Evolutionary conservation across 2,113 vertebrate genomes (phyloP).

Genomic region (Chunga burmeisteri): DNA sequence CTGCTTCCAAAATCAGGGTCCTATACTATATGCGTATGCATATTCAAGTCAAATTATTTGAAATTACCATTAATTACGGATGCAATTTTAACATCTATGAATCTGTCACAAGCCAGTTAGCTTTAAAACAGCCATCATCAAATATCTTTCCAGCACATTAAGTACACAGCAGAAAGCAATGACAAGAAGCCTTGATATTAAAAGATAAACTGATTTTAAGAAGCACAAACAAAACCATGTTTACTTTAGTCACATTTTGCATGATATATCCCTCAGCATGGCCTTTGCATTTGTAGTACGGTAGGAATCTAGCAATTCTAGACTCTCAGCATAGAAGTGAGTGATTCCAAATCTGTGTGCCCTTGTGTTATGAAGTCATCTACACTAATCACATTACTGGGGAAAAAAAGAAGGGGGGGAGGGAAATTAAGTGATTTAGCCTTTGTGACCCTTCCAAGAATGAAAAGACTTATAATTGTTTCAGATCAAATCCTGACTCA

Average conservation of each 20-base stretch:
- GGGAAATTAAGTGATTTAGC: not conserved
- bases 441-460: not conserved
- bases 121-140: not conserved
- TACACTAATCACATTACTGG: not conserved
- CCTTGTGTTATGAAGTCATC: not conserved
- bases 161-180: not conserved
- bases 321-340: not conserved
- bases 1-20: not conserved
- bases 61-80: not conserved
- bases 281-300: not conserved
- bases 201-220: not conserved
- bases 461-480: not conserved
- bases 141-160: not conserved
- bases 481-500: not conserved
- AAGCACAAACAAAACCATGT: not conserved
- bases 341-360: not conserved
- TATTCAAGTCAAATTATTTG: not conserved
- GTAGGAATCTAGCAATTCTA: not conserved
- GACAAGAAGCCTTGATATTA: not conserved
- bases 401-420: accelerated
- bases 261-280: not conserved
- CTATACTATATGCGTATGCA: not conserved
- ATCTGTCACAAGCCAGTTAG: not conserved
- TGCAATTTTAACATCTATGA: not conserved
- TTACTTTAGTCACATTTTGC: not conserved